These are phyloP conservation scores for Tyria jacobaeae DNA, from an alignment of 2,888 invertebrate genomes.

Conservation along the genomic window DNA sequence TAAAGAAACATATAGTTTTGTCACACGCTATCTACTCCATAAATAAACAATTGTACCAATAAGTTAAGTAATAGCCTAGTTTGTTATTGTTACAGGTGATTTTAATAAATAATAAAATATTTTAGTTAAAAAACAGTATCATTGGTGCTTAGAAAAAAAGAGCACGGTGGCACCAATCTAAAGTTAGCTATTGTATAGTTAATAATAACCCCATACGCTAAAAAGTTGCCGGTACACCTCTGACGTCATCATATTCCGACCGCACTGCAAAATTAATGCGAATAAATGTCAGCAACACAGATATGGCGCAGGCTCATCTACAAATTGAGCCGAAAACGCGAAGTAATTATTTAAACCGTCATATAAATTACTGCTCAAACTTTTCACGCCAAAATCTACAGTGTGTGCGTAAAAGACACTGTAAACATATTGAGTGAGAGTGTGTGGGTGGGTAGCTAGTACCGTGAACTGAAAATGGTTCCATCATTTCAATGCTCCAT, in stretches of 20 bases:
- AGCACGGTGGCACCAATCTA: constrained; percentile 7
- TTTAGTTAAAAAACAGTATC: too few species aligned
- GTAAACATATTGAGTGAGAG: constrained; percentile 49
- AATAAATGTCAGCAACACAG: constrained; percentile 75
- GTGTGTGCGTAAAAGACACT: constrained; percentile 63
- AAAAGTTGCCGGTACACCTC: constrained; percentile 45
- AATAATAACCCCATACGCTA: constrained; percentile 31
- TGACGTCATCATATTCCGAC: constrained; percentile 58
- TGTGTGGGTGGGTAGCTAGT: constrained; percentile 68
- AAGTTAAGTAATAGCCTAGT: neutral
- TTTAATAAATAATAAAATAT: too few species aligned
- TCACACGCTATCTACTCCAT: neutral
- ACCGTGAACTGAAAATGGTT: constrained; percentile 82
- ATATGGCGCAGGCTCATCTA: constrained; percentile 77
- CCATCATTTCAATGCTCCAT: constrained; percentile 82
- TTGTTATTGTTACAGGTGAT: neutral
- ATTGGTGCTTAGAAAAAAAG: constrained; percentile 4
- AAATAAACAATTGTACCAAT: too few species aligned
- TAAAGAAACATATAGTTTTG: constrained; percentile 24
- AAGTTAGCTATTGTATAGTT: constrained; percentile 21
- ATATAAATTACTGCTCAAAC: constrained; percentile 86
- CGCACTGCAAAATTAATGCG: constrained; percentile 63
- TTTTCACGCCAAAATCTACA: constrained; percentile 74
- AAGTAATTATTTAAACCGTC: constrained; percentile 87
- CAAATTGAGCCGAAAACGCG: constrained; percentile 86